Evolutionary conservation across 2,113 vertebrate species (phyloP).

Genomic region (Callocephalon fimbriatum): DNA sequence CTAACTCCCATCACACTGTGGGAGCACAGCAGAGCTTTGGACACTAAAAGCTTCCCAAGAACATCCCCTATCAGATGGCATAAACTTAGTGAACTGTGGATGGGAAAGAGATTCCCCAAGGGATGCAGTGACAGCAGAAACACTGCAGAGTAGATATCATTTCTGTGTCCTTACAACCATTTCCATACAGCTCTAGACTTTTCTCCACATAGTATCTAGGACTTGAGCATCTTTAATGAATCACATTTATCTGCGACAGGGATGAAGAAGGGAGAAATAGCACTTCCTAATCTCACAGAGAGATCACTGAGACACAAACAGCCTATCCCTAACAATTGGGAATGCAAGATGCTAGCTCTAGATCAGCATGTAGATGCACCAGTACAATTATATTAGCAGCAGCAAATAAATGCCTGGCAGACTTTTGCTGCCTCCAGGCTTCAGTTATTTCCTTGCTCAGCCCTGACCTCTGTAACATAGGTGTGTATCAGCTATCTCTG

Average conservation of each 20-base stretch:
- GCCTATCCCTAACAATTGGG: not conserved
- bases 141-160: not conserved
- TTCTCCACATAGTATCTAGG: not conserved
- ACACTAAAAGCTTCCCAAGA: not conserved
- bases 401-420: not conserved
- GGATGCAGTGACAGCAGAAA: not conserved
- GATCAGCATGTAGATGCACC: not conserved
- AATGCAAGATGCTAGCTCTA: not conserved
- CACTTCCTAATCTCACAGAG: not conserved
- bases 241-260: not conserved
- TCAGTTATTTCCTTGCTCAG: not conserved
- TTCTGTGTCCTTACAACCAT: not conserved
- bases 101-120: not conserved
- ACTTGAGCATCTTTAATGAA: not conserved
- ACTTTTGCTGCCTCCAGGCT: not conserved
- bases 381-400: not conserved
- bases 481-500: not conserved
- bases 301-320: not conserved
- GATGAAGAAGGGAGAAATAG: not conserved
- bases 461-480: not conserved
- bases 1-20: not conserved
- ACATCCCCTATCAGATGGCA: not conserved
- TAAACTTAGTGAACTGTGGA: not conserved
- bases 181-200: not conserved
- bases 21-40: not conserved